phyloP scores from a whole-genome alignment of 2,113 vertebrate genomes.

The Pseudopipra pipra region DNA sequence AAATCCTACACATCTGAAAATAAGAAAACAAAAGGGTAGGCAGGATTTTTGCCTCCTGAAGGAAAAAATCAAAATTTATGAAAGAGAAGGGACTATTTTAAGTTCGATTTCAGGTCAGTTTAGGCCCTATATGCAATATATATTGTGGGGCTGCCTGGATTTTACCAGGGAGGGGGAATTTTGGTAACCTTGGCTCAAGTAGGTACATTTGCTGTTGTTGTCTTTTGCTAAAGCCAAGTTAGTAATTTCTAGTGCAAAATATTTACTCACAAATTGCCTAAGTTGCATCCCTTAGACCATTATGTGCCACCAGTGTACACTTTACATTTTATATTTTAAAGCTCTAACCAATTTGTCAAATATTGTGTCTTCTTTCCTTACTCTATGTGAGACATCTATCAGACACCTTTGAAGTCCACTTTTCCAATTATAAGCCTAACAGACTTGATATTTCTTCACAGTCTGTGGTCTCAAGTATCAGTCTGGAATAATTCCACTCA shows the following conservation, averaged over 20 bases:
- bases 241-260: neutral
- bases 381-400: neutral
- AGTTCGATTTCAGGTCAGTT: neutral
- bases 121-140: neutral
- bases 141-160: neutral
- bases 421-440: neutral
- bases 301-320: neutral
- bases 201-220: neutral
- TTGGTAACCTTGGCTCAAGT: neutral
- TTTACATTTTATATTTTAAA: neutral
- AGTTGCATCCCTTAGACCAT: neutral
- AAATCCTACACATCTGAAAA: neutral
- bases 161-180: neutral
- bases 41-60: neutral
- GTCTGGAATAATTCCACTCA: neutral
- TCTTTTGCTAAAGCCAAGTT: neutral
- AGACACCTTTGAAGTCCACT: neutral
- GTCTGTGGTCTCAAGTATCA: neutral
- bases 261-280: neutral
- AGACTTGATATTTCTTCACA: neutral
- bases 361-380: neutral
- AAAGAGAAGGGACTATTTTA: neutral
- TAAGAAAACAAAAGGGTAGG: neutral
- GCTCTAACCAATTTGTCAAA: neutral
- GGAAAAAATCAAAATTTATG: neutral